Evolutionary conservation across 2,113 vertebrate genomes (phyloP).

Genomic region (Cololabis saira): DNA sequence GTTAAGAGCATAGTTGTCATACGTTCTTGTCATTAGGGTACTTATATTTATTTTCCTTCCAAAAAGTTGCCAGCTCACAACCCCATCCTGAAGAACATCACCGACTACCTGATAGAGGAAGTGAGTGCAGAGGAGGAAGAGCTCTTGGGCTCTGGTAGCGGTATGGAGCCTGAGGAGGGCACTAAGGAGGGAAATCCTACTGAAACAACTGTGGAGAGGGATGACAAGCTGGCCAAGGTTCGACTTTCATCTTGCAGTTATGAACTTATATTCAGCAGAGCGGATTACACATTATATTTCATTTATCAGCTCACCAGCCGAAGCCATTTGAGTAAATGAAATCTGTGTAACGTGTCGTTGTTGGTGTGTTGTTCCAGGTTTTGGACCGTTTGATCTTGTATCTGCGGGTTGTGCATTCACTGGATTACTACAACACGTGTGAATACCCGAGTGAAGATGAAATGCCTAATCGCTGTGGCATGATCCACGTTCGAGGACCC

Average conservation of each 20-base stretch:
- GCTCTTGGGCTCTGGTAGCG: conserved; percentile 86
- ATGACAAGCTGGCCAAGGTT: conserved; percentile 94
- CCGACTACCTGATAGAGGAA: conserved; percentile 94
- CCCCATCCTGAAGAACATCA: conserved; percentile 94
- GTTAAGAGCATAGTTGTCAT: neutral
- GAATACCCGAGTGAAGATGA: conserved; percentile 95
- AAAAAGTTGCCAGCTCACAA: conserved; percentile 86
- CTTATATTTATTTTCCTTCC: neutral
- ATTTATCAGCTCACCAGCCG: no score
- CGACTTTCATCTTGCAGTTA: neutral
- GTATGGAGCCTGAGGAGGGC: conserved; percentile 84
- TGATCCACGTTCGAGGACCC: conserved; percentile 91
- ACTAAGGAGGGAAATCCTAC: conserved; percentile 88
- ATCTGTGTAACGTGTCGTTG: neutral
- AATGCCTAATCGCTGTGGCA: conserved; percentile 95
- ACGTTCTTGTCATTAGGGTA: neutral
- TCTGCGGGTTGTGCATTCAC: conserved; percentile 91
- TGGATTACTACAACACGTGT: conserved; percentile 93
- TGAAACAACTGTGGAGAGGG: conserved; percentile 89
- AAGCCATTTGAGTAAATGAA: no score
- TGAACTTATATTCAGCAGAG: no score
- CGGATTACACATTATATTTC: no score
- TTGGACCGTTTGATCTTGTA: conserved; percentile 90
- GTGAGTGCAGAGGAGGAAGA: conserved; percentile 95
- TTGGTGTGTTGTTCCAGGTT: conserved; percentile 76